These are phyloP conservation scores for Paramuricea clavata DNA, from an alignment of 92 coral and sea anemone species.

Conservation along the genomic window DNA sequence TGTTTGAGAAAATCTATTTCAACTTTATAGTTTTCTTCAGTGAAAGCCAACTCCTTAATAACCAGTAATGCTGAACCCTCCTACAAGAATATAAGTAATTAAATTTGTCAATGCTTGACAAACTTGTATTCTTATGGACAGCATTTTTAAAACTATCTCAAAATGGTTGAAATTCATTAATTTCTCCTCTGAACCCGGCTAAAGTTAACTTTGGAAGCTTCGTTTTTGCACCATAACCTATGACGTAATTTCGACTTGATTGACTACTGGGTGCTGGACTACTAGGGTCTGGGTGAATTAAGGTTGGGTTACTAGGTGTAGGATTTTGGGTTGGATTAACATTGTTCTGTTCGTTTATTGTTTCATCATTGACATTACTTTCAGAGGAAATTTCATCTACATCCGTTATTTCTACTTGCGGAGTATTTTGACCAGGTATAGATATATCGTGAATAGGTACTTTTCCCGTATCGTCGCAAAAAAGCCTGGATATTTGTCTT, in stretches of 20 bases:
- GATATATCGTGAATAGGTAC: too few species aligned
- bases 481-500: too few species aligned
- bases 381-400: too few species aligned
- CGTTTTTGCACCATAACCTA: neutral
- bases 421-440: too few species aligned
- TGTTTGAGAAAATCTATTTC: neutral
- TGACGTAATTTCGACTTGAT: neutral
- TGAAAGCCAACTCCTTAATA: neutral
- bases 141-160: neutral
- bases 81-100: neutral
- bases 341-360: too few species aligned
- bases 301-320: too few species aligned
- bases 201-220: neutral
- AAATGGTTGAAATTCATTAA: neutral
- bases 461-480: too few species aligned
- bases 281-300: too few species aligned
- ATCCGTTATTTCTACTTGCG: too few species aligned
- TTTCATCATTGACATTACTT: too few species aligned
- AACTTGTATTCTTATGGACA: neutral
- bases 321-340: too few species aligned
- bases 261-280: neutral
- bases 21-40: neutral
- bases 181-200: neutral
- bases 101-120: neutral
- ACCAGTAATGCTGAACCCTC: neutral